Evolutionary conservation across 2,113 vertebrate genomes (phyloP).

Genomic region (Delphinapterus leucas): DNA sequence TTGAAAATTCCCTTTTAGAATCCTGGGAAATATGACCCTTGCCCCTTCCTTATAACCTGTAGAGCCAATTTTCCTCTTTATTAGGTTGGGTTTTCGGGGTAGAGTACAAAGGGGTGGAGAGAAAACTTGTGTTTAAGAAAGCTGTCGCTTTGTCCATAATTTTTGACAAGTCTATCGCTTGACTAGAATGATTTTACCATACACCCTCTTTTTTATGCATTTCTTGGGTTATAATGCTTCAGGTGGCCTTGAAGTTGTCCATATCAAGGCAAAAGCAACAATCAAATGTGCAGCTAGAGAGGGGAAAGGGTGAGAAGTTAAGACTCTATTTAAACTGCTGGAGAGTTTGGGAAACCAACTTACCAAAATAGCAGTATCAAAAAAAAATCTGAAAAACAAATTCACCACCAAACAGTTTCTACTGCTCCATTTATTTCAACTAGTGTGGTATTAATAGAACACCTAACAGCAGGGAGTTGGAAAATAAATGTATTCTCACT

Average conservation of each 20-base stretch:
- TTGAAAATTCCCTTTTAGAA: slow-evolving; percentile 8
- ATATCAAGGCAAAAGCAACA: slow-evolving; percentile 15
- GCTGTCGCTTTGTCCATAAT: background rate
- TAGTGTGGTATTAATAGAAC: slow-evolving; percentile 85
- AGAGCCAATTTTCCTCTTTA: background rate
- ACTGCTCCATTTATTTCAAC: slow-evolving; percentile 83
- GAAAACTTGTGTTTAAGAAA: slow-evolving; percentile 29
- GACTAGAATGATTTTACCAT: background rate
- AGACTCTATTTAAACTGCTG: slow-evolving; percentile 51
- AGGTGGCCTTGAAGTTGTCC: background rate
- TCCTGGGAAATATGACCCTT: background rate
- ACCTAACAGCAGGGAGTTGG: slow-evolving; percentile 83
- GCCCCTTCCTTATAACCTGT: background rate
- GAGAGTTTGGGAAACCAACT: slow-evolving; percentile 62
- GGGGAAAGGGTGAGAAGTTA: slow-evolving; percentile 42
- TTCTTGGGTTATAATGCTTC: background rate
- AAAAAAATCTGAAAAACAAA: slow-evolving; percentile 80
- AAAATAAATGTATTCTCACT: slow-evolving; percentile 86
- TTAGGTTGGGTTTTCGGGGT: background rate
- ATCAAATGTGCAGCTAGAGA: slow-evolving; percentile 7
- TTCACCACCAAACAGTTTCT: slow-evolving; percentile 80
- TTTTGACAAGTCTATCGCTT: slow-evolving; percentile 38
- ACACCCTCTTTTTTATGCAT: background rate
- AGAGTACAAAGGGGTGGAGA: background rate
- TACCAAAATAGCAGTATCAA: slow-evolving; percentile 77